Percentiles rank a stretch among this genome's conserved stretches.
These are phyloP conservation scores for Dryobotodes eremita DNA, from an alignment of 2,888 invertebrate genomes.

Conservation along the genomic window DNA sequence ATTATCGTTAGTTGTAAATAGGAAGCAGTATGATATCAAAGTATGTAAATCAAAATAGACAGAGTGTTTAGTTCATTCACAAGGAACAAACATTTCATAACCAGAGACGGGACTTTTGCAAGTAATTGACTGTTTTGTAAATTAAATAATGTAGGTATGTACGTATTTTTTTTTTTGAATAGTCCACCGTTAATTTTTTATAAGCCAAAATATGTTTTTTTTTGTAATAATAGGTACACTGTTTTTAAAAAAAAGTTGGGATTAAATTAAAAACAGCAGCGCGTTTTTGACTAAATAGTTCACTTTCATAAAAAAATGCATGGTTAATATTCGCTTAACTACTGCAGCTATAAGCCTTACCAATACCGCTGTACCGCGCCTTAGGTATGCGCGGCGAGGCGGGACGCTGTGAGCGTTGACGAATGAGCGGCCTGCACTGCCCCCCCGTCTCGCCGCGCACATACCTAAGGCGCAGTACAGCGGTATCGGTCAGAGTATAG, in stretches of 20 bases:
- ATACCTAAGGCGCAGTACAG: too few relatives aligned
- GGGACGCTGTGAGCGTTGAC: too few relatives aligned
- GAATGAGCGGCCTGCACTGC: too few relatives aligned
- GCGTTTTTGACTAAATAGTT: background rate
- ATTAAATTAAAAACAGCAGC: background rate
- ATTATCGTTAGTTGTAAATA: slow-evolving; percentile 7
- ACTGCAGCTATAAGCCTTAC: background rate
- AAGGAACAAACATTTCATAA: slow-evolving; percentile 6
- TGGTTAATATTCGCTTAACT: background rate
- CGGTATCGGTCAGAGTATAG: too few relatives aligned
- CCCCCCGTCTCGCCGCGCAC: too few relatives aligned
- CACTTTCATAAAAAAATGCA: background rate
- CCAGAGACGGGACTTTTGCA: background rate
- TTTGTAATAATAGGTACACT: too few relatives aligned
- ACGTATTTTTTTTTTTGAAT: background rate
- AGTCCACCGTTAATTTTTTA: too few relatives aligned
- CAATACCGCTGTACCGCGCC: too few relatives aligned
- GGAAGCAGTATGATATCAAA: slow-evolving; percentile 11
- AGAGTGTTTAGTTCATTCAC: slow-evolving; percentile 13
- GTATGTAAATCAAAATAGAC: slow-evolving; percentile 29
- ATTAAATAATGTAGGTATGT: background rate
- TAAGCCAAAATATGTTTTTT: too few relatives aligned
- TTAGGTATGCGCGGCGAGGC: too few relatives aligned
- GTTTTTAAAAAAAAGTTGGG: too few relatives aligned
- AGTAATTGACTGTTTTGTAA: background rate